Conservation (phyloP, 2,113 vertebrate species). For the Chaetura pelagica region DNA sequence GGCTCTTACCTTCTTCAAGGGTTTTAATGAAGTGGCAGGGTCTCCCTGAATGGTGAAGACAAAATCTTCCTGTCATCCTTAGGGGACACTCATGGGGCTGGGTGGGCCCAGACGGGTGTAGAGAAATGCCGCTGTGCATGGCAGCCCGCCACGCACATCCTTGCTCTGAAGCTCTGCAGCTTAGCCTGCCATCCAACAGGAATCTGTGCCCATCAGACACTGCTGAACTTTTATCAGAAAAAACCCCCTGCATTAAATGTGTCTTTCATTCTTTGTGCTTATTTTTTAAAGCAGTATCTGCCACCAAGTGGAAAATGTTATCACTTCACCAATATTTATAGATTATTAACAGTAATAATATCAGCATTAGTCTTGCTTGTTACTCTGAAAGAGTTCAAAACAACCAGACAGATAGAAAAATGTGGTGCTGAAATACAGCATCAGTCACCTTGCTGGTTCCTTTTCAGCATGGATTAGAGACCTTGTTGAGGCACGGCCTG, state of each 20-base stretch:
- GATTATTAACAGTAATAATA: slow-evolving; percentile 28
- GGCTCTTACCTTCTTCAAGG: neutral
- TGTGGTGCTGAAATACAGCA: neutral
- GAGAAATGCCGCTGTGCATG: neutral
- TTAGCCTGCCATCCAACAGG: neutral
- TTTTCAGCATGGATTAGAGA: neutral
- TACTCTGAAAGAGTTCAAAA: neutral
- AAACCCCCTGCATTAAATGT: neutral
- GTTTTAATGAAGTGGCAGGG: neutral
- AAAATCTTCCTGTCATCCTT: neutral
- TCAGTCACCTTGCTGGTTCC: neutral
- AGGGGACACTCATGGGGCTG: neutral
- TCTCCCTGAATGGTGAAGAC: neutral
- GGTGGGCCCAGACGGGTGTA: neutral
- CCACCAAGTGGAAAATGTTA: slow-evolving; percentile 72
- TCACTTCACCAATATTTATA: slow-evolving; percentile 65
- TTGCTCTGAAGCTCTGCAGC: neutral
- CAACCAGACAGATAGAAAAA: neutral
- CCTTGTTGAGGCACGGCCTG: neutral
- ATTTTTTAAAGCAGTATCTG: slow-evolving; percentile 69
- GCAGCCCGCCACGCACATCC: neutral
- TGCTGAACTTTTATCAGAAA: neutral
- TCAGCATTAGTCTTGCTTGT: neutral
- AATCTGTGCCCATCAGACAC: neutral
- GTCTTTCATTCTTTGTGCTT: neutral